These are phyloP conservation scores for Mesocentrotus franciscanus DNA, from an alignment of 53 echinoderm and acorn worm species.

Conservation along the genomic window DNA sequence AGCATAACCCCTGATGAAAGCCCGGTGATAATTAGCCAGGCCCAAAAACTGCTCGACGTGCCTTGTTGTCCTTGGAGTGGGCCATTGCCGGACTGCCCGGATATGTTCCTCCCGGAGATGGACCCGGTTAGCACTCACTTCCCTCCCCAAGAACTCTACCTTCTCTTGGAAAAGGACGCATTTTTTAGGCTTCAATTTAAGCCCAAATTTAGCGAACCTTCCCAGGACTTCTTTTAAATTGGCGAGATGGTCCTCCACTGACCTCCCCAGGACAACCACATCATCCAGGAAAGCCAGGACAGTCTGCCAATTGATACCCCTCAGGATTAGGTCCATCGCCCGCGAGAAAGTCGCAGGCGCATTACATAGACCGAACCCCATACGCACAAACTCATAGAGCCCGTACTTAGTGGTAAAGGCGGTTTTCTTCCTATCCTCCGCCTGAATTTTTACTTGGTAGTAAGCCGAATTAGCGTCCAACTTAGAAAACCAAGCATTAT, in stretches of 20 bases:
- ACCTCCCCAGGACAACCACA: slow-evolving; percentile 63
- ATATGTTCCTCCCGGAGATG: neutral
- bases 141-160: slow-evolving; percentile 69
- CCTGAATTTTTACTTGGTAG: slow-evolving; percentile 71
- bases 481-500: slow-evolving; percentile 73
- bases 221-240: slow-evolving; percentile 54
- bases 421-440: slow-evolving; percentile 71
- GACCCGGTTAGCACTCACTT: neutral
- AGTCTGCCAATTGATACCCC: slow-evolving; percentile 69
- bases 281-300: slow-evolving; percentile 71
- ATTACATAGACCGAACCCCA: slow-evolving; percentile 63
- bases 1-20: neutral
- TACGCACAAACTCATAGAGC: slow-evolving; percentile 65
- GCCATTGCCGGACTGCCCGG: too few relatives aligned
- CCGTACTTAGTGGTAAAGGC: slow-evolving; percentile 70
- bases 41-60: too few relatives aligned
- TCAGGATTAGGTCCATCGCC: slow-evolving; percentile 72
- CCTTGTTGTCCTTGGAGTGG: too few relatives aligned
- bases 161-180: slow-evolving; percentile 66
- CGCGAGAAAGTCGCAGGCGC: slow-evolving; percentile 65
- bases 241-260: slow-evolving; percentile 44
- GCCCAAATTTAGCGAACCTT: slow-evolving; percentile 23
- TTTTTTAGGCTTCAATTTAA: slow-evolving; percentile 73
- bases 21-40: too few relatives aligned
- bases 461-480: slow-evolving; percentile 70